phyloP scores from a whole-genome alignment of 1,140 invertebrate species.

The Tetragnatha versicolor region DNA sequence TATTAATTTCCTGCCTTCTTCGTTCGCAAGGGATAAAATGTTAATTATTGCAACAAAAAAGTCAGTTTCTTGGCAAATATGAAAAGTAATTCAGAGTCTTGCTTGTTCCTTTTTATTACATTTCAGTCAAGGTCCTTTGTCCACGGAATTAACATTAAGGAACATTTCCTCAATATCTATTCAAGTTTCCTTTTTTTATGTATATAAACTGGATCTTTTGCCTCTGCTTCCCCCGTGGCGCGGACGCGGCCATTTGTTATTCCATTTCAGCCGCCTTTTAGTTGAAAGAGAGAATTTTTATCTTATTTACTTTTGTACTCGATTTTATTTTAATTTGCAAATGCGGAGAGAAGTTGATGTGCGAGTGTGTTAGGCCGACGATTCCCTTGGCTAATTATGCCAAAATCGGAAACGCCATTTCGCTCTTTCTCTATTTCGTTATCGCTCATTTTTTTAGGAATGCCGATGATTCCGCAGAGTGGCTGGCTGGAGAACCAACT shows the following conservation, averaged over 20 bases:
- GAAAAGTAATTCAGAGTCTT: not conserved
- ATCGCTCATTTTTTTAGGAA: not conserved
- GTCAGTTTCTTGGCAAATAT: not conserved
- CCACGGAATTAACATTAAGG: not conserved
- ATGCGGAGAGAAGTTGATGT: too few species aligned
- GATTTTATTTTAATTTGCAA: not conserved
- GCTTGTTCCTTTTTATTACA: not conserved
- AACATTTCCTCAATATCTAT: conserved; percentile 1
- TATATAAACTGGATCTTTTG: not conserved
- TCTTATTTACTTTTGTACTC: not conserved
- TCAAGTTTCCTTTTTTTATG: not conserved
- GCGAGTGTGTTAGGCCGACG: not conserved
- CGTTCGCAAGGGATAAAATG: not conserved
- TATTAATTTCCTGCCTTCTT: not conserved
- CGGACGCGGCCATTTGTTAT: not conserved
- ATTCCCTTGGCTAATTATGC: not conserved
- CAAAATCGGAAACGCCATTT: not conserved
- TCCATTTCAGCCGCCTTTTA: conserved; percentile 3
- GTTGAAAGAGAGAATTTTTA: not conserved
- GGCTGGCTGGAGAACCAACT: too few species aligned
- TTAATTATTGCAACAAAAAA: conserved; percentile 14
- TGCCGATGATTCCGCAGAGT: too few species aligned
- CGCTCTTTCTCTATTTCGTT: not conserved
- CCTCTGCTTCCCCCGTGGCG: not conserved
- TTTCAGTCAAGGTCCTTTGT: not conserved